These are phyloP conservation scores for Pharmacophagus antenor DNA, from an alignment of 2,888 invertebrate genomes.

Conservation along the genomic window DNA sequence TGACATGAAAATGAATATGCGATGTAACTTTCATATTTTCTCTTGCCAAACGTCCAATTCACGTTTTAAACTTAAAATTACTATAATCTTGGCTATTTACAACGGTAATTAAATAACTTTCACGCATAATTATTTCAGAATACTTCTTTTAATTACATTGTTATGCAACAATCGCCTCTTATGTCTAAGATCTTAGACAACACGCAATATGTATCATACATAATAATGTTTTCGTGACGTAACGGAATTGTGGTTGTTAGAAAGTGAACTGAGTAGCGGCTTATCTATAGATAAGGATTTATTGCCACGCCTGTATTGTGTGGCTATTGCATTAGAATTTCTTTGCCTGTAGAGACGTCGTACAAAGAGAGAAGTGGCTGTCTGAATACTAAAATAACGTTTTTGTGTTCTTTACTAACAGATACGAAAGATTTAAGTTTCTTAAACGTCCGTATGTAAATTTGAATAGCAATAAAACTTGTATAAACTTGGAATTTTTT, in stretches of 20 bases:
- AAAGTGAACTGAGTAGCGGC: conserved; percentile 42
- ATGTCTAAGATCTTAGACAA: conserved; percentile 18
- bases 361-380: conserved; percentile 16
- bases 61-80: conserved; percentile 1
- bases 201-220: conserved; percentile 27
- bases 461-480: conserved; percentile 13
- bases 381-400: conserved; percentile 25
- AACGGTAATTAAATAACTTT: conserved; percentile 28
- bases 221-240: conserved; percentile 24
- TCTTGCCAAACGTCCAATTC: not conserved
- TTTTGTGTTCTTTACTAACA: conserved; percentile 15
- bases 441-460: conserved; percentile 17
- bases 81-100: conserved; percentile 7
- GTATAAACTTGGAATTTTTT: not conserved
- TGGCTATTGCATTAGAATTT: conserved; percentile 40
- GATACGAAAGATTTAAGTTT: conserved; percentile 19
- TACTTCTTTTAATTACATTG: conserved; percentile 24
- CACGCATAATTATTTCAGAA: conserved; percentile 21
- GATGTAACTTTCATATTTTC: conserved; percentile 4
- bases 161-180: conserved; percentile 19
- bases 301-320: conserved; percentile 44
- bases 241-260: conserved; percentile 32
- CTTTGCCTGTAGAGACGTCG: conserved; percentile 17
- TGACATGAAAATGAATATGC: not conserved
- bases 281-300: conserved; percentile 58